Percentiles rank a stretch among this genome's conserved stretches.
phyloP scores from a whole-genome alignment of 2,888 invertebrate genomes.

The Lordiphosa fenestrarum region DNA sequence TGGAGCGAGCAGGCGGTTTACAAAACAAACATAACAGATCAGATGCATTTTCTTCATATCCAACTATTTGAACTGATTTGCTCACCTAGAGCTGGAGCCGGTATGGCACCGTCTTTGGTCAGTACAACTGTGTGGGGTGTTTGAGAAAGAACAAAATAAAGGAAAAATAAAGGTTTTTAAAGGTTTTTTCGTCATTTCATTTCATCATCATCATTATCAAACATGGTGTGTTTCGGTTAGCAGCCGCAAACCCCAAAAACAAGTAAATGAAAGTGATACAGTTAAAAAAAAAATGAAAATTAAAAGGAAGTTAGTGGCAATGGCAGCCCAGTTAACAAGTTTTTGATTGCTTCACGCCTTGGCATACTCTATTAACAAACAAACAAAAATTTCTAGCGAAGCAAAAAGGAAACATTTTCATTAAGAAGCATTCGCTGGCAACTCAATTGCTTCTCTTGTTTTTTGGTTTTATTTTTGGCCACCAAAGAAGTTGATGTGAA shows the following conservation, averaged over 20 bases:
- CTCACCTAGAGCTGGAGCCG: conserved; percentile 81
- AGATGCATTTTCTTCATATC: conserved; percentile 21
- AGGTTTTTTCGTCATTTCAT: conserved; percentile 29
- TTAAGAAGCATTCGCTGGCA: conserved; percentile 61
- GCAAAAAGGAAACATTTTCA: conserved; percentile 57
- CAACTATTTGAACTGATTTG: conserved; percentile 61
- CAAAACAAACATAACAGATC: no score
- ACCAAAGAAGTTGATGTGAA: conserved; percentile 64
- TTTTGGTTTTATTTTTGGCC: conserved; percentile 38
- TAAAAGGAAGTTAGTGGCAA: conserved; percentile 34
- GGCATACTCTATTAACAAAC: conserved; percentile 44
- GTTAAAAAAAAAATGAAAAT: conserved; percentile 1
- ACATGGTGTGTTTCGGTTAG: conserved; percentile 37
- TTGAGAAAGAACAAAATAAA: conserved; percentile 63
- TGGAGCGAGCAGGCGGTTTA: no score
- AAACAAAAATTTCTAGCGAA: conserved; percentile 10
- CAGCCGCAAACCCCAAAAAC: conserved; percentile 50
- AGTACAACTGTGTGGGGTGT: conserved; percentile 78
- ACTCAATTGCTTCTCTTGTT: conserved; percentile 39
- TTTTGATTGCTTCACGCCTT: conserved; percentile 48
- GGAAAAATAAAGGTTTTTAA: conserved; percentile 34
- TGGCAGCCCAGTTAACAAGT: conserved; percentile 51
- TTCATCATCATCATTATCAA: conserved; percentile 29
- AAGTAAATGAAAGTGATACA: background rate
- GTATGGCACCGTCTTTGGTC: conserved; percentile 81